Conservation (phyloP, 2,888 invertebrate species). For the Drosophila stalkeri region DNA sequence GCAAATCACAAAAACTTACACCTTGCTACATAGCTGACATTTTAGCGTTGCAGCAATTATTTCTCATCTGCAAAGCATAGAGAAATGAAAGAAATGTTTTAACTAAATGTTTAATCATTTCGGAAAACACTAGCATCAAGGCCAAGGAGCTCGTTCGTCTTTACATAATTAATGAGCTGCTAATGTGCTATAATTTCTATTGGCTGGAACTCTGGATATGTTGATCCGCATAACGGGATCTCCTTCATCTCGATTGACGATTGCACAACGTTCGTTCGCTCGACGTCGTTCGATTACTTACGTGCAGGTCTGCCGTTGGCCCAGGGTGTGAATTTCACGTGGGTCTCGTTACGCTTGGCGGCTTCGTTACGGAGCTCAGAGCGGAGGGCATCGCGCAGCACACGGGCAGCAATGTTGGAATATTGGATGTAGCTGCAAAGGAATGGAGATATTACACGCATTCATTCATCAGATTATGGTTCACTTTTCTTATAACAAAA, state of each 20-base stretch:
- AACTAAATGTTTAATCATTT: neutral
- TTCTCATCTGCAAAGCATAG: slow-evolving; percentile 67
- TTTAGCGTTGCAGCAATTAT: slow-evolving; percentile 42
- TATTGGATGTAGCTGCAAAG: slow-evolving; percentile 95
- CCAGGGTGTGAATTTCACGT: slow-evolving; percentile 95
- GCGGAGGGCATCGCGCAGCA: slow-evolving; percentile 93
- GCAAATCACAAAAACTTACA: slow-evolving; percentile 58
- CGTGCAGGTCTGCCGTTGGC: slow-evolving; percentile 94
- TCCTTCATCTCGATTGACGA: neutral
- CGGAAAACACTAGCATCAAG: neutral
- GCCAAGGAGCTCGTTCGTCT: slow-evolving; percentile 6
- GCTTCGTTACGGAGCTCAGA: slow-evolving; percentile 91
- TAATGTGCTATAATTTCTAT: neutral
- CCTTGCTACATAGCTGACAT: slow-evolving; percentile 39
- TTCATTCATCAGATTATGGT: neutral
- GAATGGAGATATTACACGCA: neutral
- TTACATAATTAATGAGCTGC: slow-evolving; percentile 35
- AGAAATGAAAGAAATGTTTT: slow-evolving; percentile 28
- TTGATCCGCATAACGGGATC: neutral
- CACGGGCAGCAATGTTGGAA: slow-evolving; percentile 95
- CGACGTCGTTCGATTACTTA: slow-evolving; percentile 86
- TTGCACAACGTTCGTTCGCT: slow-evolving; percentile 25
- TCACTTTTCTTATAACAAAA: neutral
- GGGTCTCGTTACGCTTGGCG: slow-evolving; percentile 90
- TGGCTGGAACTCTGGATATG: slow-evolving; percentile 10